Percentiles rank a stretch among this genome's conserved stretches.
Evolutionary conservation across 2,113 vertebrate genomes (phyloP).

Genomic region (Ailurus styani): DNA sequence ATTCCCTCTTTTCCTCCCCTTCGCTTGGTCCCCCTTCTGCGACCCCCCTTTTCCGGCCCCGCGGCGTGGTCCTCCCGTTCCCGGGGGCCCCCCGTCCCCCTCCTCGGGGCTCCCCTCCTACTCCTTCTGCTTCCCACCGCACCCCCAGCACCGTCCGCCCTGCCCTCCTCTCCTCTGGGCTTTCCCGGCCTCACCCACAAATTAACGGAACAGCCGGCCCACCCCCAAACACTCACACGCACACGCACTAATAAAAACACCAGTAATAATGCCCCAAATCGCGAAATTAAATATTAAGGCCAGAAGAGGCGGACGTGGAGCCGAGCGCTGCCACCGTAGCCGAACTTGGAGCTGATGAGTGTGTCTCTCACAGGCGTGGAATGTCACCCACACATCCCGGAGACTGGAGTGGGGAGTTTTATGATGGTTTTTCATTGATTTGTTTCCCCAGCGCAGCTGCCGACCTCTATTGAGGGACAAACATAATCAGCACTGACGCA

Average conservation of each 20-base stretch:
- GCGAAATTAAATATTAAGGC: conserved; percentile 75
- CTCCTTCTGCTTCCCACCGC: conserved; percentile 5
- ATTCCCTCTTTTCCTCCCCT: conserved; percentile 77
- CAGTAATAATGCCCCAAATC: conserved; percentile 71
- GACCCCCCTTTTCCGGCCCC: conserved; percentile 33
- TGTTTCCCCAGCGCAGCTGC: conserved; percentile 99
- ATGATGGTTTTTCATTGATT: conserved; percentile 99
- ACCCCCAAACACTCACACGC: conserved; percentile 43
- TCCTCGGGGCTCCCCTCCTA: not conserved
- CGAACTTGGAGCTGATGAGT: conserved; percentile 92
- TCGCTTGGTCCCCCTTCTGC: not conserved
- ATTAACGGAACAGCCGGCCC: conserved; percentile 32
- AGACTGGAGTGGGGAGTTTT: conserved; percentile 99
- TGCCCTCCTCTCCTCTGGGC: conserved; percentile 62
- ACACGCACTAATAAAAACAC: conserved; percentile 68
- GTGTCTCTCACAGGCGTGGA: conserved; percentile 96
- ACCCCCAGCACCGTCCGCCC: conserved; percentile 49
- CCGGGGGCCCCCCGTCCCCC: not conserved
- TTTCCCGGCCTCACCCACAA: conserved; percentile 74
- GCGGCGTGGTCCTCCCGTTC: not conserved
- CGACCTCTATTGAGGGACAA: conserved; percentile 99
- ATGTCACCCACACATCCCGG: conserved; percentile 99
- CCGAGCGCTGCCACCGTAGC: conserved; percentile 66
- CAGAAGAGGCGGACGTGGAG: conserved; percentile 59
- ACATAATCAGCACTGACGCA: conserved; percentile 99